These are phyloP conservation scores for Gryllus bimaculatus DNA, from an alignment of 1,140 invertebrate genomes.

Conservation along the genomic window DNA sequence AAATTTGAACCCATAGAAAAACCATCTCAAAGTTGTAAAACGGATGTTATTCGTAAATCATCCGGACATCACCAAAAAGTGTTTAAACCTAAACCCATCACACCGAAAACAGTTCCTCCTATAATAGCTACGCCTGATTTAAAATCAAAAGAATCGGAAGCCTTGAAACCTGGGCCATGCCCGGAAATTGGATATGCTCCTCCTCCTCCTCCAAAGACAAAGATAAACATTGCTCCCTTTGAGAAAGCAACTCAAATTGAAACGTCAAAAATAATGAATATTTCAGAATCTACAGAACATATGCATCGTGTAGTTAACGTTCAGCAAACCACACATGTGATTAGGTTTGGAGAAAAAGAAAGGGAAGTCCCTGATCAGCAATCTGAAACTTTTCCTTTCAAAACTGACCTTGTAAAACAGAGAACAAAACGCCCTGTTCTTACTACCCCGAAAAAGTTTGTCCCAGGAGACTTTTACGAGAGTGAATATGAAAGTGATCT, in stretches of 20 bases:
- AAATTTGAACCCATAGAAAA: conserved; percentile 49
- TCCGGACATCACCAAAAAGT: conserved; percentile 33
- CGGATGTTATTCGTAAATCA: conserved; percentile 28
- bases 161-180: conserved; percentile 46
- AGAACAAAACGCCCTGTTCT: conserved; percentile 33
- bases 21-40: conserved; percentile 29
- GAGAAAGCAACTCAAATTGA: conserved; percentile 51
- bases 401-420: conserved; percentile 32
- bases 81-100: conserved; percentile 39
- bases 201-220: conserved; percentile 42
- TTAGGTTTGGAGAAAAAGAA: conserved; percentile 49
- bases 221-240: conserved; percentile 41
- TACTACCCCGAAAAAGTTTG: conserved; percentile 54
- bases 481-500: conserved; percentile 63
- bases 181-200: conserved; percentile 48
- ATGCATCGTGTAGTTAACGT: conserved; percentile 52
- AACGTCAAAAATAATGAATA: conserved; percentile 53
- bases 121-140: conserved; percentile 32
- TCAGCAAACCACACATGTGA: conserved; percentile 55
- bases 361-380: conserved; percentile 27
- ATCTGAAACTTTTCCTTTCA: conserved; percentile 40
- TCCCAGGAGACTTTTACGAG: conserved; percentile 54
- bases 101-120: conserved; percentile 31
- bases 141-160: conserved; percentile 32
- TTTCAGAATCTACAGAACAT: conserved; percentile 57